A percentile compares a stretch with the other conserved stretches of the same genome.
Conservation (phyloP, 2,113 vertebrate genomes). For the Rafetus swinhoei region DNA sequence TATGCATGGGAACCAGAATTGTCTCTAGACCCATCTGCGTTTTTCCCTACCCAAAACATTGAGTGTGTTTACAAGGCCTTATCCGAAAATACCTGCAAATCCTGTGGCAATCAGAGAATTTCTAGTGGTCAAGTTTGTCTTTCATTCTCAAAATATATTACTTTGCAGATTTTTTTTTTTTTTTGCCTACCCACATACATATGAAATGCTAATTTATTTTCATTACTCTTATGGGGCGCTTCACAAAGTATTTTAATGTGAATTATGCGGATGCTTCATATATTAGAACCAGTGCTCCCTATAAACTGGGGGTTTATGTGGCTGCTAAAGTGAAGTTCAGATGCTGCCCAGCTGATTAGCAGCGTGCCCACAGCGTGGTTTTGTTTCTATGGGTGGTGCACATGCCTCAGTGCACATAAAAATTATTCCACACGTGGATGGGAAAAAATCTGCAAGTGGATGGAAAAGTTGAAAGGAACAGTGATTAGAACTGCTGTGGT, state of each 20-base stretch:
- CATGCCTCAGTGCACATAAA: too few species aligned
- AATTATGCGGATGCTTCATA: rapidly evolving
- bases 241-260: rapidly evolving
- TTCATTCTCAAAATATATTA: not conserved
- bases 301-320: too few species aligned
- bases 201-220: not conserved
- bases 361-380: too few species aligned
- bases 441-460: too few species aligned
- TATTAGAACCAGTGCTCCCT: not conserved
- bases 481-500: not conserved
- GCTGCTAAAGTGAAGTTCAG: too few species aligned
- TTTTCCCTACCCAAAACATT: not conserved
- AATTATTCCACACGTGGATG: too few species aligned
- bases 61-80: not conserved
- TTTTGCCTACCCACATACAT: not conserved
- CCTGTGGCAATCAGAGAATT: not conserved
- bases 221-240: not conserved
- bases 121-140: rapidly evolving
- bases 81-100: not conserved
- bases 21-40: slow-evolving; percentile 46
- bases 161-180: not conserved
- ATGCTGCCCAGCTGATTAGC: too few species aligned
- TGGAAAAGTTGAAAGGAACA: too few species aligned
- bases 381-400: too few species aligned
- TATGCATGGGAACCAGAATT: not conserved